Base-by-base conservation (phyloP, 2,888 invertebrate genomes). In the Pterostichus madidus region DNA sequence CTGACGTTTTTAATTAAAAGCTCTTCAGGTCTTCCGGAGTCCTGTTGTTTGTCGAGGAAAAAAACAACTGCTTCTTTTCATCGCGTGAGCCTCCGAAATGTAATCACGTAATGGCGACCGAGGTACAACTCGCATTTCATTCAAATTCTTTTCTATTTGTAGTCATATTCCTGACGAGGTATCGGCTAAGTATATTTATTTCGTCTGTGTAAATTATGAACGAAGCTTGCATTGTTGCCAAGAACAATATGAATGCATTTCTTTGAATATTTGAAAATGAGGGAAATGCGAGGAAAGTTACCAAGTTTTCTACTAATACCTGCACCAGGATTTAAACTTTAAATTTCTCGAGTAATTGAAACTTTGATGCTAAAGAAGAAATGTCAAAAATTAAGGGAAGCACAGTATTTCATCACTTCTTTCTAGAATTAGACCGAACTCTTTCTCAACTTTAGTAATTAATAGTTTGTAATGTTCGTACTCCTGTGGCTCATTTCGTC, bases 1-100 rank as follows among this genome's bases (percentile, higher is more conserved):
- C 75, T 81, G 81, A 81, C 81, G 59, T 81, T 81, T 81, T 81
- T 81, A 81, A 81, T 81, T 81, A 81, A 80, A 81, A 81, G 81
- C 81, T 75, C 81, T 81, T 81, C 81, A 75, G 81, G 81, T 59
- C 59, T 24, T 24, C 24, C 24, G 24, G 24, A 24, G 73, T 81
- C 71, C 68, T 52, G 64, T 59, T 81, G 81, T 81, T 73, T 81
- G 56, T 73, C 24, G 59, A 59, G 59, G 56, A 81, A 73, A 75
- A 73, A 81, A 73, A 71, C 80, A 81, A 81, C 81, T 75, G 75
- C 71, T 81, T 71, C 75, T 81, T 39, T 81, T 81, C 81, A 81
- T 49, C 75, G 39, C 39, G 56, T 24, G 68, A 46, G 46, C 56
- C 52, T 78, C 59, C 61, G 52, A 68, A 81, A 81, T 81, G 73